Evolutionary conservation across 2,888 invertebrate species (phyloP).

Genomic region (Herminia tarsipennalis): DNA sequence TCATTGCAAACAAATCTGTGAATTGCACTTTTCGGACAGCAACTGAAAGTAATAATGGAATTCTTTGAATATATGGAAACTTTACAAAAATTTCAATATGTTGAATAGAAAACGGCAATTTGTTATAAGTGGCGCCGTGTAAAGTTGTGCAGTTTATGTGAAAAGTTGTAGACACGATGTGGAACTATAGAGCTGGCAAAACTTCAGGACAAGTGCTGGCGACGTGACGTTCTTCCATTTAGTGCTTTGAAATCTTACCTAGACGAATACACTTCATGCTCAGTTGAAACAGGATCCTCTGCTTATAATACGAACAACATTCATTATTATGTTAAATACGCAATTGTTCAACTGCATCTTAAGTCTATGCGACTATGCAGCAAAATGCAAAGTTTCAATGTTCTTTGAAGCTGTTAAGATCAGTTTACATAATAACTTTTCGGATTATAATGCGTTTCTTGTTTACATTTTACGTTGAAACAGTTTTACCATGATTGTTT

Average conservation of each 20-base stretch:
- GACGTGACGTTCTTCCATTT: slow-evolving; percentile 73
- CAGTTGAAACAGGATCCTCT: slow-evolving; percentile 44
- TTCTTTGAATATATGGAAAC: slow-evolving; percentile 37
- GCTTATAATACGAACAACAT: slow-evolving; percentile 39
- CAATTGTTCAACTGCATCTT: slow-evolving; percentile 37
- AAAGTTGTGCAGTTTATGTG: slow-evolving; percentile 80
- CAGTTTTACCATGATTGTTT: slow-evolving; percentile 6
- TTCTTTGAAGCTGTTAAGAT: slow-evolving; percentile 13
- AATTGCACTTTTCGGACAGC: slow-evolving; percentile 34
- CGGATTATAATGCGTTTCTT: slow-evolving; percentile 7
- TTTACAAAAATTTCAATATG: slow-evolving; percentile 66
- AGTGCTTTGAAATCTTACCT: slow-evolving; percentile 57
- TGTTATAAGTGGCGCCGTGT: slow-evolving; percentile 68
- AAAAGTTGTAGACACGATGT: slow-evolving; percentile 75
- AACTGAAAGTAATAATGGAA: slow-evolving; percentile 38
- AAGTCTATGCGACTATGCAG: slow-evolving; percentile 14
- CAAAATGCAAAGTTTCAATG: slow-evolving; percentile 12
- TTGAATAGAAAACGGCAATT: slow-evolving; percentile 70
- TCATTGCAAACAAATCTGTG: slow-evolving; percentile 16
- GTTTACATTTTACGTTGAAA: slow-evolving; percentile 4
- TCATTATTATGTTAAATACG: slow-evolving; percentile 41
- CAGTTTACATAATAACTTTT: slow-evolving; percentile 7
- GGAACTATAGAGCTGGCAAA: slow-evolving; percentile 61
- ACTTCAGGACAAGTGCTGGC: slow-evolving; percentile 74
- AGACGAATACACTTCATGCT: slow-evolving; percentile 53